phyloP scores from a whole-genome alignment of 2,113 vertebrate species.

The Polyodon spathula region DNA sequence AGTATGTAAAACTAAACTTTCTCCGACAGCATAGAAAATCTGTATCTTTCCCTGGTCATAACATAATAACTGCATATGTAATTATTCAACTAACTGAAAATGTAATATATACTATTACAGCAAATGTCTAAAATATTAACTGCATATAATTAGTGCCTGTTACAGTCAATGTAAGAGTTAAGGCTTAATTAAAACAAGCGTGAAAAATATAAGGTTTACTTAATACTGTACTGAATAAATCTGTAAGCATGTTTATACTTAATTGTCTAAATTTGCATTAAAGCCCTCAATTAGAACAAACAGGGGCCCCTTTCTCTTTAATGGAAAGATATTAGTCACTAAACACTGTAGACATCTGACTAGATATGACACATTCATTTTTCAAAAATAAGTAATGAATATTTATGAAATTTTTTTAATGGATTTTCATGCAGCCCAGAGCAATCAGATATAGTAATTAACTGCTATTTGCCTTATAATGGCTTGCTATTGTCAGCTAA shows the following conservation, averaged over 20 bases:
- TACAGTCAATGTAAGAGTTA: background rate
- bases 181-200: background rate
- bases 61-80: no score
- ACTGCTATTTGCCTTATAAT: slow-evolving; percentile 40
- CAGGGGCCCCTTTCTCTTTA: slow-evolving; percentile 8
- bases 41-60: no score
- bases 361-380: slow-evolving; percentile 20
- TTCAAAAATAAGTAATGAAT: slow-evolving; percentile 8
- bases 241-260: no score
- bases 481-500: slow-evolving; percentile 32
- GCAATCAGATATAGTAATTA: slow-evolving; percentile 33
- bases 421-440: slow-evolving; percentile 26
- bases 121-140: no score
- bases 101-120: no score
- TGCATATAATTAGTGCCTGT: background rate
- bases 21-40: no score
- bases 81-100: no score
- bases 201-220: background rate
- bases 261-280: no score
- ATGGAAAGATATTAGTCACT: slow-evolving; percentile 8
- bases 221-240: background rate
- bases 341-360: slow-evolving; percentile 24
- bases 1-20: no score
- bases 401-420: slow-evolving; percentile 27
- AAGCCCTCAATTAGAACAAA: background rate